Evolutionary conservation across 2,797 vertebrate species (phyloP), one percentile per base, ranked within the genome.

Genomic region (Sebastes melanostomus): DNA sequence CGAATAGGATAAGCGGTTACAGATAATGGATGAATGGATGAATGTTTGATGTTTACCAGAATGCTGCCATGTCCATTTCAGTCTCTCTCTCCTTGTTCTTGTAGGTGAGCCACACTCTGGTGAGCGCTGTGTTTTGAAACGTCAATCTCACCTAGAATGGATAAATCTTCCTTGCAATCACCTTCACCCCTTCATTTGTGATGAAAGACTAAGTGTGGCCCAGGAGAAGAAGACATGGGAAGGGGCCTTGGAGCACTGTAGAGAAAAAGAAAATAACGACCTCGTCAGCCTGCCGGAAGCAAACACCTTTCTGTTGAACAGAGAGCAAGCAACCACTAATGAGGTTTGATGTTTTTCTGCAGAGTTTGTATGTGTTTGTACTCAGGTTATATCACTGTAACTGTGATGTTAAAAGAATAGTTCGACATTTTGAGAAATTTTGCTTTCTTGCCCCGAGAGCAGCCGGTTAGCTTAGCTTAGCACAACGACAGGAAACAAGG

Each of bases 111-210:
- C 6, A 70, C 24, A 25, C 2, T 25, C 24, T 25, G 24, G 24
- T 11, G 32, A 0, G 6, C 1, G 0, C 3, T 81, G 79, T 38
- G 25, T 2, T 24, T 2, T 2, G 3, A 67, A 20, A 13, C 1
- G 16, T 27, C 0, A 0, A 1, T 24, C 3, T 13, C 0, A 2
- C 1, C 0, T 0, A 6, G 3, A 3, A 7, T 60, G 55, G 77
- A 0, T 0, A 3, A 29, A 4, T 1, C 0, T 6, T 1, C 0
- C 12, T 0, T 67, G 62, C 22, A 1, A 0, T 0, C 0, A 0
- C 0, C 0, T 0, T 29, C 9, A 13, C 2, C 6, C 2, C 20
- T 54, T 25, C 55, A 4, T 81, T 6, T 81, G 79, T 42, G 32
- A 61, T n/a, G 32, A 76, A 8, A 46, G 1, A 2, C 4, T 72